Percentiles rank a stretch among this genome's conserved stretches.
These are phyloP conservation scores for Lamellibrachia luymesi DNA, from an alignment of 1,140 invertebrate genomes.

Conservation along the genomic window DNA sequence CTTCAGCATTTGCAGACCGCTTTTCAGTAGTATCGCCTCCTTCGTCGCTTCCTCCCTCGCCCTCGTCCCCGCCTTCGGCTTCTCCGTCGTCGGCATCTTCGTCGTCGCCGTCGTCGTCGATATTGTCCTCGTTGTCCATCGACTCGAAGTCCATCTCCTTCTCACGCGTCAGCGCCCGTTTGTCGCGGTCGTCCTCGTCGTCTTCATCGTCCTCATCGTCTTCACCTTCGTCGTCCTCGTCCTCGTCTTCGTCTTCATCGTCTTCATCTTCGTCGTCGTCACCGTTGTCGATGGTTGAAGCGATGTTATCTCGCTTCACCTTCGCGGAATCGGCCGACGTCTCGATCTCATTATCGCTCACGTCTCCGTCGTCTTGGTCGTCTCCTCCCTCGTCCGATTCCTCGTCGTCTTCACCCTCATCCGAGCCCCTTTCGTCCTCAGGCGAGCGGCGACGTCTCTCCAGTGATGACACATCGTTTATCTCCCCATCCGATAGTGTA, in stretches of 20 bases:
- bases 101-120: no score
- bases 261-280: neutral
- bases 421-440: no score
- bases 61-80: neutral
- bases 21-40: neutral
- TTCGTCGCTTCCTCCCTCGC: neutral
- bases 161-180: neutral
- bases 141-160: neutral
- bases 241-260: neutral
- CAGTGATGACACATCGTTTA: neutral
- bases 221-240: neutral
- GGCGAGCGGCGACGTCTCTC: neutral
- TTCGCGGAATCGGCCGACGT: neutral
- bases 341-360: neutral
- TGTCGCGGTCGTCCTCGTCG: neutral
- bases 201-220: neutral
- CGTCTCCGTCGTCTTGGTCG: neutral
- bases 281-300: neutral
- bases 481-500: neutral
- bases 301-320: neutral
- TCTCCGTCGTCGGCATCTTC: neutral
- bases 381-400: neutral
- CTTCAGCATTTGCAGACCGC: neutral
- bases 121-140: neutral
- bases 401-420: neutral